Base-by-base conservation (phyloP, 2,797 vertebrate species). In the Mus minutoides region DNA sequence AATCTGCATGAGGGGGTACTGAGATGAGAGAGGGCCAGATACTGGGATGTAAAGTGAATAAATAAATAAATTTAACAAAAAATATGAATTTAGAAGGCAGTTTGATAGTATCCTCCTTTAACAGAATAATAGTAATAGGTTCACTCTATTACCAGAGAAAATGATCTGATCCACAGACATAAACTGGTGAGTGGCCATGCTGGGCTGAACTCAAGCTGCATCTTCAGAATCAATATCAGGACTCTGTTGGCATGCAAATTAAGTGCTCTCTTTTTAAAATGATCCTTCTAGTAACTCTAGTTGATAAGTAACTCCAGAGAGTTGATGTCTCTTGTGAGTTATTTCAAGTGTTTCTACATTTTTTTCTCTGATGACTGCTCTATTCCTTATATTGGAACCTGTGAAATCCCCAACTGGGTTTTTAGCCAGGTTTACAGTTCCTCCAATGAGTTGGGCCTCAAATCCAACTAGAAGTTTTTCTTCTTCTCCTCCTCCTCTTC, bases 291-390 rank as follows among this genome's bases (percentile, higher is more conserved):
- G 67, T 69, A 64, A 69, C 16, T 64, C 11, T 64, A 64, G 26
- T 64, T 69, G 34, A 69, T 17, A 8, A 69, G 64, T 69, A 69
- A 17, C 64, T 69, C 67, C 19, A 69, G 78, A 75, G 69, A 69
- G 80, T 29, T 71, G n/a, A 77, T 58, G 84, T 90, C 67, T 86
- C 73, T 77, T 77, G 49, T 91, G 37, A 49, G 12, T 94, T 73
- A 69, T 94, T 92, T 95, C 75, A 82, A 64, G 58, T 85, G 43
- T 92, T 90, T 52, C 75, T 86, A 62, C 60, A 80, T 85, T 58
- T 6, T 29, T 60, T 31, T 78, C 60, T 92, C 77, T 14, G 49
- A 79, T 52, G 86, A 80, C 71, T 67, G 52, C 31, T 88, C 69
- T 79, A 62, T 84, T 91, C 56, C 79, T 90, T 89, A 69, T 69